These are phyloP conservation scores for Vulpes lagopus DNA, from an alignment of 2,113 vertebrate species.

Conservation along the genomic window DNA sequence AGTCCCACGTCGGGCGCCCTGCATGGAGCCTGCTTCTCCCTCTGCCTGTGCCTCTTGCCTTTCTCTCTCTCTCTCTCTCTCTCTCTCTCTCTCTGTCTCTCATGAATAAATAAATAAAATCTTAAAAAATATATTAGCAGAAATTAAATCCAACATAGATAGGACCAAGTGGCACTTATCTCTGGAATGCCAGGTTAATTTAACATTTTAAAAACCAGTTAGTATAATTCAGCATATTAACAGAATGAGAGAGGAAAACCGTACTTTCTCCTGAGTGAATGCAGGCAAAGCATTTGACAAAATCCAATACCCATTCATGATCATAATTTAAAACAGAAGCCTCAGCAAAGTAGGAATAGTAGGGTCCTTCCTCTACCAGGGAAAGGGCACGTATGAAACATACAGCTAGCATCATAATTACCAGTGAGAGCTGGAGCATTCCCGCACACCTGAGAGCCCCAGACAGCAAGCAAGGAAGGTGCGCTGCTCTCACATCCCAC, in stretches of 20 bases:
- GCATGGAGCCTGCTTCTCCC: no score
- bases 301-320: not conserved
- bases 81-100: no score
- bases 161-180: not conserved
- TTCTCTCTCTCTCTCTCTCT: no score
- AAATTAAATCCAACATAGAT: not conserved
- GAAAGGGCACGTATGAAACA: not conserved
- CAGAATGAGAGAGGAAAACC: not conserved
- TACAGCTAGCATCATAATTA: rapidly evolving
- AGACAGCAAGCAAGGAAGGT: rapidly evolving
- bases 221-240: not conserved
- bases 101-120: no score
- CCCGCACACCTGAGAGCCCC: not conserved
- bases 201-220: not conserved
- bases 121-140: not conserved
- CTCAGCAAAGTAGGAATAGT: not conserved
- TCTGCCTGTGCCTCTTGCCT: no score
- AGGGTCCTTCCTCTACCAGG: not conserved
- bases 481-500: no score
- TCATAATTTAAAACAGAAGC: no score
- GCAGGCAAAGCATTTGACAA: not conserved
- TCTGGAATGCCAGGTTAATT: not conserved
- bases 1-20: no score
- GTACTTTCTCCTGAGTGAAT: not conserved
- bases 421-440: rapidly evolving